Percentiles rank a stretch among this genome's conserved stretches.
Evolutionary conservation across 2,113 vertebrate species (phyloP).

Genomic region (Psettodes erumei): DNA sequence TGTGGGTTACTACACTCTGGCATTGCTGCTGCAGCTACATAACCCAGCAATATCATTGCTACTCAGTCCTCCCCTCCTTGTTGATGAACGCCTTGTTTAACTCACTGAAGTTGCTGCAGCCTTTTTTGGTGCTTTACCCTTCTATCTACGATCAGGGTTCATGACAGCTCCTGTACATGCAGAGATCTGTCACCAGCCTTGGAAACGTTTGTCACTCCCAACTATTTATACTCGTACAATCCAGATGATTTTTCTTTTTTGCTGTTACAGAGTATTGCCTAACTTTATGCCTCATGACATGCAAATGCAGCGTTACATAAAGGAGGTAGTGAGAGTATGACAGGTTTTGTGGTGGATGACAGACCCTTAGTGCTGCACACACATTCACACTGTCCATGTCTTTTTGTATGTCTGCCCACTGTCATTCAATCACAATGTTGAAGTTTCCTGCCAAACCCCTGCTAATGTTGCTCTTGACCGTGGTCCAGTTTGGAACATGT

Average conservation of each 20-base stretch:
- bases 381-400: not conserved
- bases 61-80: slow-evolving; percentile 34
- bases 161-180: slow-evolving; percentile 31
- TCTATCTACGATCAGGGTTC: slow-evolving; percentile 19
- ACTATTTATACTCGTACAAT: slow-evolving; percentile 10
- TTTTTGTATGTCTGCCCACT: slow-evolving; percentile 48
- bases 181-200: slow-evolving; percentile 22
- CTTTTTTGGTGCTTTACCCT: slow-evolving; percentile 55
- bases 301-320: slow-evolving; percentile 48
- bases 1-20: slow-evolving; percentile 58
- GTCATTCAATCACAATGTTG: slow-evolving; percentile 63
- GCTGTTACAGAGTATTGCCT: slow-evolving; percentile 18
- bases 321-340: slow-evolving; percentile 33
- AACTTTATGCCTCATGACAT: slow-evolving; percentile 57
- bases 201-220: slow-evolving; percentile 37
- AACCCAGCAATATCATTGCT: slow-evolving; percentile 44
- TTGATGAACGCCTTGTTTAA: slow-evolving; percentile 54
- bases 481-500: slow-evolving; percentile 70
- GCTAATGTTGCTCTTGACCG: slow-evolving; percentile 75
- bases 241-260: slow-evolving; percentile 46
- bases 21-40: slow-evolving; percentile 44
- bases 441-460: slow-evolving; percentile 68
- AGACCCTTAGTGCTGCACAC: not conserved
- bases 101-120: slow-evolving; percentile 30
- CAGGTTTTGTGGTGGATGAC: slow-evolving; percentile 27